Percentiles rank a stretch among this genome's conserved stretches.
Evolutionary conservation across 2,888 invertebrate species (phyloP).

Genomic region (Pegoplata infirma): DNA sequence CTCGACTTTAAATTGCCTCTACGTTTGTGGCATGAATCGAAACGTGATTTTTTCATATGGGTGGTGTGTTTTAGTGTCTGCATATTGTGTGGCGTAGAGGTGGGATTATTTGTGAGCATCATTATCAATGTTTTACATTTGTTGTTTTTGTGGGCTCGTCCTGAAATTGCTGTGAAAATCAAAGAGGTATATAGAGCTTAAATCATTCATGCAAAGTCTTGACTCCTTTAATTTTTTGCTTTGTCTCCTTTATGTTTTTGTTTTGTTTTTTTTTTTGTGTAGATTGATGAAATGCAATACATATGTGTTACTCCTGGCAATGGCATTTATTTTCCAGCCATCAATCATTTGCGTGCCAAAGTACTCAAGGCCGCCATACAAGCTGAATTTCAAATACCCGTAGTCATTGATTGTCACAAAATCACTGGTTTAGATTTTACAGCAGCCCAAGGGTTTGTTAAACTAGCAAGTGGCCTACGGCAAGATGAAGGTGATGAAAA

Average conservation of each 20-base stretch:
- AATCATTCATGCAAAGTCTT: not conserved
- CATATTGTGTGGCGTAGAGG: slow-evolving; percentile 86
- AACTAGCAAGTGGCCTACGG: slow-evolving; percentile 73
- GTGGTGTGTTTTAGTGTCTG: slow-evolving; percentile 84
- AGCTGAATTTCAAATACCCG: slow-evolving; percentile 78
- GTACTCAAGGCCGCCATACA: slow-evolving; percentile 80
- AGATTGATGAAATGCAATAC: slow-evolving; percentile 80
- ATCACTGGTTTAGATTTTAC: slow-evolving; percentile 86
- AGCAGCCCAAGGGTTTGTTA: slow-evolving; percentile 80
- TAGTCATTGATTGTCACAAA: slow-evolving; percentile 83
- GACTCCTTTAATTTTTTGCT: not conserved
- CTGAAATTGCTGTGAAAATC: slow-evolving; percentile 77
- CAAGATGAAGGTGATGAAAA: slow-evolving; percentile 65
- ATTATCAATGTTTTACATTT: slow-evolving; percentile 82
- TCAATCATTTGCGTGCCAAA: slow-evolving; percentile 82
- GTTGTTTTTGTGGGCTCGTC: slow-evolving; percentile 84
- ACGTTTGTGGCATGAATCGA: slow-evolving; percentile 81
- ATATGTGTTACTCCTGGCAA: slow-evolving; percentile 83
- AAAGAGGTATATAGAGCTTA: slow-evolving; percentile 67
- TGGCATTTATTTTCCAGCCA: slow-evolving; percentile 86
- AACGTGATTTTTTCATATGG: slow-evolving; percentile 83
- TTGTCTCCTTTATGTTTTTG: not conserved
- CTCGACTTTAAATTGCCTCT: slow-evolving; percentile 75
- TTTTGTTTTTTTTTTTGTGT: not conserved
- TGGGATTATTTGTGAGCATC: slow-evolving; percentile 87